Base-by-base conservation (phyloP, 1,140 invertebrate genomes). In the Centruroides vittatus region DNA sequence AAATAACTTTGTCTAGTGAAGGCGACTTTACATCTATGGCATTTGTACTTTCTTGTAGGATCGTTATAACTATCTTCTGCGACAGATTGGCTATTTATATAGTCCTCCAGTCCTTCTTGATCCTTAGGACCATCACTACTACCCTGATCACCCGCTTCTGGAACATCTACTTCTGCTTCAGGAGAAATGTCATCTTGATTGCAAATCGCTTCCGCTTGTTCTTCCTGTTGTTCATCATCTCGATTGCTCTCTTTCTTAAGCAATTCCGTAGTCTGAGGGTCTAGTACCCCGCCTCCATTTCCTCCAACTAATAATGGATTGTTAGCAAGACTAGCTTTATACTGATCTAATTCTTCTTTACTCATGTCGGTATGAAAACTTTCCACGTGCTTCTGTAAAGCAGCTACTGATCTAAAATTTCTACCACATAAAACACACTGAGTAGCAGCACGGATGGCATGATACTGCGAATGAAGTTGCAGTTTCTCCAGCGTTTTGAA, bases 401-500 rank as follows among this genome's bases (percentile, higher is more conserved):
- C 86, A 55, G 86, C 78, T 0, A 93, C 82, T 13, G 91, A 93
- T 62, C 90, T 81, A 75, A 97, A 96, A 69, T 85, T 93, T 53
- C 89, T 78, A 10, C 86, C 85, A 73, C 94, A 98, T 13, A 94
- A 73, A 5, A 86, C 83, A 72, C 94, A 98, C 71, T 93, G 94
- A 0, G 93, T 95, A 1, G 92, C 88, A 67, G 95, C 90, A 56
- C 92, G 78, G 65, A 97, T 94, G 10, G 91, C 80, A 73, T 98
- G 94, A 73, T 96, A 96, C 69, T 95, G 87, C 36, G 90, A 89
- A 75, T 98, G 93, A 12, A 93, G 79, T 67, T 96, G 89, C 47
- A 97, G 77, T 73, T 95, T 95, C 66, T 96, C 92, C 68, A 92
- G 78, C 0, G 92, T 95, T 75, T 95, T 96, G 72, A 97, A 98